Percentiles rank a stretch among this genome's conserved stretches.
phyloP scores from a whole-genome alignment of 1,140 invertebrate species.

The Pseudomyrmex flavicornis region DNA sequence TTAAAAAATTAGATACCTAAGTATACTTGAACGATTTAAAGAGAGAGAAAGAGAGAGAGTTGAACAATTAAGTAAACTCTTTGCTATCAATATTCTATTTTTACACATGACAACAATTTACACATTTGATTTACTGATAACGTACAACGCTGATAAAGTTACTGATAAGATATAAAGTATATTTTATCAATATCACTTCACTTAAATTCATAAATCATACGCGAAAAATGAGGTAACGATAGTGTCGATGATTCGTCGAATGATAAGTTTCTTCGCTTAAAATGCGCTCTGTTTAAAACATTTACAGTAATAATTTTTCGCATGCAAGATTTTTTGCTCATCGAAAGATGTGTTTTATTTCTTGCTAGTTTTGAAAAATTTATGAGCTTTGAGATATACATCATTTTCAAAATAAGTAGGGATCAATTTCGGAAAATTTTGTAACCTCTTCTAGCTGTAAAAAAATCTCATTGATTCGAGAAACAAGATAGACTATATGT shows the following conservation, averaged over 20 bases:
- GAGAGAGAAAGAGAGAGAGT: no score
- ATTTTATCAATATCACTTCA: slow-evolving; percentile 28
- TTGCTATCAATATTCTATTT: slow-evolving; percentile 17
- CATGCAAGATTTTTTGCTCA: slow-evolving; percentile 5
- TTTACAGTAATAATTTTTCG: slow-evolving; percentile 22
- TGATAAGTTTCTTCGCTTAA: slow-evolving; percentile 52
- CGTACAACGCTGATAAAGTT: background rate
- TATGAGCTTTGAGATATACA: background rate
- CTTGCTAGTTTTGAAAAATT: background rate
- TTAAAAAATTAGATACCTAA: no score
- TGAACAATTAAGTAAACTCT: slow-evolving; percentile 16
- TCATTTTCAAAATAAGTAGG: slow-evolving; percentile 26
- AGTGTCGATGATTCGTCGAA: slow-evolving; percentile 42
- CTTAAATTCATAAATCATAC: slow-evolving; percentile 34
- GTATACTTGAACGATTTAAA: background rate
- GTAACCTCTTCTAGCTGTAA: background rate
- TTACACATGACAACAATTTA: slow-evolving; percentile 30
- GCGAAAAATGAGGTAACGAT: slow-evolving; percentile 47
- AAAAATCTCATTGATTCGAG: background rate
- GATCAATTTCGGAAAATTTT: slow-evolving; percentile 16
- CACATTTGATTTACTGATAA: slow-evolving; percentile 8
- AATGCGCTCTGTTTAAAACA: slow-evolving; percentile 39
- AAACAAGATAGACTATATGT: slow-evolving; percentile 20
- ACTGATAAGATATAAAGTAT: slow-evolving; percentile 33
- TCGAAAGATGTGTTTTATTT: slow-evolving; percentile 17